Evolutionary conservation across 2,113 vertebrate genomes (phyloP).

Genomic region (Gasterosteus aculeatus): DNA sequence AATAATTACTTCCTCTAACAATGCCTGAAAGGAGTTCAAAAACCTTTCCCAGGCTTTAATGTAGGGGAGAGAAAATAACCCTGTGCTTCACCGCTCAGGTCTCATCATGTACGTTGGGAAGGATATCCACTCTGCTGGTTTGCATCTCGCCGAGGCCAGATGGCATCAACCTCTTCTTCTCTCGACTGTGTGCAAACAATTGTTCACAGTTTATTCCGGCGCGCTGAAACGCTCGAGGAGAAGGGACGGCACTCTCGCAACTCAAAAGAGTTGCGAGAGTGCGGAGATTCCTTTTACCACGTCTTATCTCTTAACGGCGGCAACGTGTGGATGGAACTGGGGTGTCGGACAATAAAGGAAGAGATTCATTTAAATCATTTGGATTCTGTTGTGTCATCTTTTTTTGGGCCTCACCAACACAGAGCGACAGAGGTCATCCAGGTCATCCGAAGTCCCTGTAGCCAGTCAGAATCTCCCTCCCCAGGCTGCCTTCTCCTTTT

Average conservation of each 20-base stretch:
- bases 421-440: conserved; percentile 38
- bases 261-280: conserved; percentile 15
- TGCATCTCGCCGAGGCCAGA: conserved; percentile 53
- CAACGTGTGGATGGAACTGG: background rate
- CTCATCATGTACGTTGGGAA: conserved; percentile 27
- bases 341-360: background rate
- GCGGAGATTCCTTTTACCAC: conserved; percentile 51
- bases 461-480: conserved; percentile 39
- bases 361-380: conserved; percentile 9
- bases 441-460: conserved; percentile 30
- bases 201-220: conserved; percentile 34
- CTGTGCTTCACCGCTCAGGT: conserved; percentile 11
- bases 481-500: conserved; percentile 28
- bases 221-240: no score
- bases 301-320: conserved; percentile 5
- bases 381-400: background rate
- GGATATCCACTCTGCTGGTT: conserved; percentile 21
- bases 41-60: conserved; percentile 28
- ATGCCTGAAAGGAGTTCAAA: conserved; percentile 38
- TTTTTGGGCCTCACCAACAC: conserved; percentile 14
- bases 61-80: conserved; percentile 23
- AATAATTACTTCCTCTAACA: conserved; percentile 52
- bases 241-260: no score
- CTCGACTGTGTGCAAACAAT: conserved; percentile 55
- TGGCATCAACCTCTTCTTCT: conserved; percentile 57